phyloP scores from a whole-genome alignment of 2,888 invertebrate genomes.

The Conchocele bisecta region DNA sequence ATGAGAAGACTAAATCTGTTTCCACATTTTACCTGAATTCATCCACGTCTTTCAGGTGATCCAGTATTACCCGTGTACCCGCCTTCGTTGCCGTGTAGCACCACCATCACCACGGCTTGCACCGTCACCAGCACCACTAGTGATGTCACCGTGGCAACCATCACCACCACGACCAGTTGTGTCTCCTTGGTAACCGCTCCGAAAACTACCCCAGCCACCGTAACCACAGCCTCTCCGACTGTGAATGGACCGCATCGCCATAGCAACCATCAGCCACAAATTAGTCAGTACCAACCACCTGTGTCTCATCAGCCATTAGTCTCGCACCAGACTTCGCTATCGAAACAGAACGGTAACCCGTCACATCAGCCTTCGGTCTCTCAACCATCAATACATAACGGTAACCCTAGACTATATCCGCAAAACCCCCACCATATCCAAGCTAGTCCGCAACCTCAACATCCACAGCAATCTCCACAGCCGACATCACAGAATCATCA shows the following conservation, averaged over 20 bases:
- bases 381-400: background rate
- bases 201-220: constrained; percentile 21
- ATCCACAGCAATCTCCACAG: constrained; percentile 10
- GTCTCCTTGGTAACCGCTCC: constrained; percentile 38
- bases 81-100: constrained; percentile 4
- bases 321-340: constrained; percentile 5
- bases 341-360: background rate
- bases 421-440: no score
- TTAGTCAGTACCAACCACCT: constrained; percentile 35
- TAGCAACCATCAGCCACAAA: constrained; percentile 21
- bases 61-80: constrained; percentile 4
- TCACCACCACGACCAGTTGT: constrained; percentile 77
- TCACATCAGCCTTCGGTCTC: constrained; percentile 1
- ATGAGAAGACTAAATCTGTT: no score
- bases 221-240: constrained; percentile 12
- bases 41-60: constrained; percentile 48
- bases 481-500: constrained; percentile 14
- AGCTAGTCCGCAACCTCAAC: no score
- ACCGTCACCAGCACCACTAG: constrained; percentile 80
- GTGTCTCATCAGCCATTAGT: constrained; percentile 10
- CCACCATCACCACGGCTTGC: constrained; percentile 83
- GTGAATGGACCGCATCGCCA: constrained; percentile 4
- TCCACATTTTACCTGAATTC: no score
- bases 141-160: constrained; percentile 66
- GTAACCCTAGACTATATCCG: no score